A percentile compares a stretch with the other conserved stretches of the same genome.
Evolutionary conservation across 2,113 vertebrate genomes (phyloP).

Genomic region (Barbus barbus): DNA sequence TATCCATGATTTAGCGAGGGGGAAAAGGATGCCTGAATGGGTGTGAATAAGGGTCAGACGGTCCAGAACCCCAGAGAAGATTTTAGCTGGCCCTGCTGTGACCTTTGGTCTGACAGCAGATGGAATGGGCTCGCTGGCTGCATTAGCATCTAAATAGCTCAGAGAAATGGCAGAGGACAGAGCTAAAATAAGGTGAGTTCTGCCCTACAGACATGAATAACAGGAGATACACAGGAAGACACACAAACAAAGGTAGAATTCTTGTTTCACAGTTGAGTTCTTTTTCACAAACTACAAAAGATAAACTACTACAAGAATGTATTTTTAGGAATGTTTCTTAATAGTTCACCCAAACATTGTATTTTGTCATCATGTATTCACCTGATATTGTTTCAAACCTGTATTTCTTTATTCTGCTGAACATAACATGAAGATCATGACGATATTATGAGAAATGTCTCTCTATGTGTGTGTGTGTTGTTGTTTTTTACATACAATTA

Average conservation of each 20-base stretch:
- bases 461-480: too few species aligned
- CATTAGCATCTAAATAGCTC: constrained; percentile 32
- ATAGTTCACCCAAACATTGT: too few species aligned
- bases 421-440: too few species aligned
- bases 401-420: too few species aligned
- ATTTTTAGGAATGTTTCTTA: not conserved
- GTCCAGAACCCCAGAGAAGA: not conserved
- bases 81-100: constrained; percentile 9
- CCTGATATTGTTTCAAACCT: too few species aligned
- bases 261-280: not conserved
- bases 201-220: not conserved
- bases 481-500: too few species aligned
- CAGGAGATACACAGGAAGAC: not conserved
- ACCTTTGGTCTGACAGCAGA: constrained; percentile 21
- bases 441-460: too few species aligned
- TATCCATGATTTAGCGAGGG: not conserved
- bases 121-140: not conserved
- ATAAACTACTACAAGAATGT: not conserved
- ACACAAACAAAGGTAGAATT: not conserved
- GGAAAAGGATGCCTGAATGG: not conserved
- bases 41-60: constrained; percentile 24
- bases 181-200: not conserved
- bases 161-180: constrained; percentile 3
- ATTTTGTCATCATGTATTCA: too few species aligned
- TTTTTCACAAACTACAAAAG: not conserved